phyloP scores from a whole-genome alignment of 2,797 vertebrate genomes.

The Siniperca obscura region DNA sequence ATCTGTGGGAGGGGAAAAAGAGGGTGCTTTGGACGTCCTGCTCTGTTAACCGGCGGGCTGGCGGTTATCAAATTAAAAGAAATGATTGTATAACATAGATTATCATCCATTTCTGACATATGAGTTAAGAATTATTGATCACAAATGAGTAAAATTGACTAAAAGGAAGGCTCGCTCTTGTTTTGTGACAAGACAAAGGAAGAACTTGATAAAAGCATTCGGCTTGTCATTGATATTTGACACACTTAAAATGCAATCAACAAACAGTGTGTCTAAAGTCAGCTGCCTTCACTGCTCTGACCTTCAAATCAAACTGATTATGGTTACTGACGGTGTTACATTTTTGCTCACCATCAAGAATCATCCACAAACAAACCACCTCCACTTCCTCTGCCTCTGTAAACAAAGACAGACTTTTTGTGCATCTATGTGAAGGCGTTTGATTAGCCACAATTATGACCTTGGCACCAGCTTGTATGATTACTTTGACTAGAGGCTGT shows the following conservation, averaged over 20 bases:
- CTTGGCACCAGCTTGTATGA: constrained; percentile 56
- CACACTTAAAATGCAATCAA: constrained; percentile 35
- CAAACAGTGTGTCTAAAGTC: constrained; percentile 33
- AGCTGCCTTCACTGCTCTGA: constrained; percentile 36
- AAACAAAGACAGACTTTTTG: constrained; percentile 54
- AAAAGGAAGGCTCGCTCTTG: not conserved
- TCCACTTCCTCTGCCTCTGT: constrained; percentile 49
- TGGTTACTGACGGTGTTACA: constrained; percentile 30
- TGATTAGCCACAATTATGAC: constrained; percentile 77
- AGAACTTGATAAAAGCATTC: not conserved
- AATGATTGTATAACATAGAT: not conserved
- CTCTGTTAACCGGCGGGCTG: too few relatives aligned
- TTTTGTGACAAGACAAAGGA: constrained; percentile 16
- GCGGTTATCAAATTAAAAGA: not conserved
- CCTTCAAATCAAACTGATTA: constrained; percentile 56
- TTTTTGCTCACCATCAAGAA: constrained; percentile 20
- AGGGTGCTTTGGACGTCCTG: too few relatives aligned
- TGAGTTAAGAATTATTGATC: not conserved
- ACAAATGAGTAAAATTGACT: constrained; percentile 4
- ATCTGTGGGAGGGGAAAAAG: too few relatives aligned
- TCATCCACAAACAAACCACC: constrained; percentile 63
- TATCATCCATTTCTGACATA: not conserved
- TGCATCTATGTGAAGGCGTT: constrained; percentile 58
- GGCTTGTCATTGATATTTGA: constrained; percentile 15
- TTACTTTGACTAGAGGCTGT: constrained; percentile 67